Evolutionary conservation across 2,113 vertebrate genomes (phyloP).

Genomic region (Mionectes macconnelli): DNA sequence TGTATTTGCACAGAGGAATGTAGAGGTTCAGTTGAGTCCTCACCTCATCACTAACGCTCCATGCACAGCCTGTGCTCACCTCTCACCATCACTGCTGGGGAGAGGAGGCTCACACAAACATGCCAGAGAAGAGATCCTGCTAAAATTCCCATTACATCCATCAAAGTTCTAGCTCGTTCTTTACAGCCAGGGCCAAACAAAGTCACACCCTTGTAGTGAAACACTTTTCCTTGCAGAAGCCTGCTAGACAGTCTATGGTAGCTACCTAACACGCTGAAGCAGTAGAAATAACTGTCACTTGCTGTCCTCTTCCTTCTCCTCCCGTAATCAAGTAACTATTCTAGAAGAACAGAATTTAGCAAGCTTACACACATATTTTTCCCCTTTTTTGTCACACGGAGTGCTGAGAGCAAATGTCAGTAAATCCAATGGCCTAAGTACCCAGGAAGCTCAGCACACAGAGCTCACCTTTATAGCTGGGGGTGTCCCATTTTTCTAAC

Average conservation of each 20-base stretch:
- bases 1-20: background rate
- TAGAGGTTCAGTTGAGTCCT: background rate
- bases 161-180: background rate
- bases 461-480: conserved; percentile 2
- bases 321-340: background rate
- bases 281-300: background rate
- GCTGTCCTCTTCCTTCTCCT: background rate
- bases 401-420: background rate
- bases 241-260: background rate
- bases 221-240: background rate
- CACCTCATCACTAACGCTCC: background rate
- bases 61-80: rapidly evolving
- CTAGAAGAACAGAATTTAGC: background rate
- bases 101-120: background rate
- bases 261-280: background rate
- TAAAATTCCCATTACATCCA: background rate
- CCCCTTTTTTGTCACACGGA: background rate
- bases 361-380: background rate
- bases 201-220: background rate
- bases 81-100: background rate
- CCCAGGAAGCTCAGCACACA: background rate
- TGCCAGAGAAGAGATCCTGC: background rate
- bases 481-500: conserved; percentile 17
- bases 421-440: background rate
- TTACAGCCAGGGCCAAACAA: background rate